Evolutionary conservation across 2,113 vertebrate species (phyloP).

Genomic region (Gymnogyps californianus): DNA sequence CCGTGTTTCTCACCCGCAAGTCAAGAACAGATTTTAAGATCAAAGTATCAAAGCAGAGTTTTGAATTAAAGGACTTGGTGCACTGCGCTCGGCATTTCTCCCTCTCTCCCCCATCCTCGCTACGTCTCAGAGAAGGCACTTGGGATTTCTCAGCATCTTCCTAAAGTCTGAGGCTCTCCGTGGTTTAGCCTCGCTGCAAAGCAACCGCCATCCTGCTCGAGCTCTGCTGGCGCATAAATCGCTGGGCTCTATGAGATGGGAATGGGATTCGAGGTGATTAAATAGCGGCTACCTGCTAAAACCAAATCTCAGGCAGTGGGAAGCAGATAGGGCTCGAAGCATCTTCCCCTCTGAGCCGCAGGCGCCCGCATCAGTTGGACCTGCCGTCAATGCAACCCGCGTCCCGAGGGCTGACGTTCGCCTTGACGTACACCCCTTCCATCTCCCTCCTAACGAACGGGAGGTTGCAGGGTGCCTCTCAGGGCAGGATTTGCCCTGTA

Average conservation of each 20-base stretch:
- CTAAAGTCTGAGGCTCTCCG: neutral
- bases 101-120: neutral
- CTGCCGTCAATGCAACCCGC: neutral
- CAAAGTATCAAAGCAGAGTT: neutral
- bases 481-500: neutral
- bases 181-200: neutral
- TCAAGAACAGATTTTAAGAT: neutral
- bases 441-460: neutral
- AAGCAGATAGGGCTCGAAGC: neutral
- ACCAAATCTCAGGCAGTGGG: neutral
- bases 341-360: neutral
- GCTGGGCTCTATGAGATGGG: neutral
- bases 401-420: fast-evolving
- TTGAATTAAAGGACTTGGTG: neutral
- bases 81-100: neutral
- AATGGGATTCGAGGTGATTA: neutral
- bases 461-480: neutral
- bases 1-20: neutral
- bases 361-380: fast-evolving
- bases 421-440: neutral
- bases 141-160: neutral
- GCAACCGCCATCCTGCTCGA: neutral
- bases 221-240: neutral
- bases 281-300: neutral
- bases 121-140: neutral